Percentiles rank a stretch among this genome's conserved stretches.
Conservation (phyloP, 2,888 invertebrate species). For the Drosophila robusta region DNA sequence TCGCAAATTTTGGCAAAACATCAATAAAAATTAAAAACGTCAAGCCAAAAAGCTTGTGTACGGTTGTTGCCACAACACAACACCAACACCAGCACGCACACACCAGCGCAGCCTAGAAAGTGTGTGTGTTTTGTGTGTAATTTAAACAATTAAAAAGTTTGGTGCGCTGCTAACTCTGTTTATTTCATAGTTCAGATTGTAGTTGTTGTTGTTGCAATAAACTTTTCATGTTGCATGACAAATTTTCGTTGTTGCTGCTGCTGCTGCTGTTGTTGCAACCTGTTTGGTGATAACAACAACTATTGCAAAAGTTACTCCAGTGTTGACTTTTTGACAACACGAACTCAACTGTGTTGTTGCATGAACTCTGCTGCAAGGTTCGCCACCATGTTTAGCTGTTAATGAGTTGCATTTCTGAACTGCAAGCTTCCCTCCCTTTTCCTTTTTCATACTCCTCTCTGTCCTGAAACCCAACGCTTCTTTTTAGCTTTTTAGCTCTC, state of each 20-base stretch:
- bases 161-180: constrained; percentile 46
- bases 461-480: constrained; percentile 23
- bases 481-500: constrained; percentile 31
- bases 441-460: background rate
- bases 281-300: constrained; percentile 40
- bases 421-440: background rate
- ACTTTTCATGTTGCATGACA: constrained; percentile 67
- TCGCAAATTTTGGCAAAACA: constrained; percentile 25
- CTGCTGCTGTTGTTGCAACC: constrained; percentile 30
- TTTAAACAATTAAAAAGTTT: constrained; percentile 76
- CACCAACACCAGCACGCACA: constrained; percentile 10
- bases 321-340: constrained; percentile 46
- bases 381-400: constrained; percentile 47
- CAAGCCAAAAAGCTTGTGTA: constrained; percentile 53
- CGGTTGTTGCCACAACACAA: constrained; percentile 40
- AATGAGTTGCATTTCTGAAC: constrained; percentile 47
- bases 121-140: constrained; percentile 52
- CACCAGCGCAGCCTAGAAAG: constrained; percentile 14
- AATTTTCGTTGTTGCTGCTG: constrained; percentile 36
- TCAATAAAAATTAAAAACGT: constrained; percentile 65
- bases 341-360: constrained; percentile 13
- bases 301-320: constrained; percentile 45
- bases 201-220: constrained; percentile 29
- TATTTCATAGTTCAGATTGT: constrained; percentile 52
- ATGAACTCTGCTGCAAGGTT: constrained; percentile 9